Evolutionary conservation across 1,140 invertebrate genomes (phyloP).

Genomic region (Pseudobourletiella spinata): DNA sequence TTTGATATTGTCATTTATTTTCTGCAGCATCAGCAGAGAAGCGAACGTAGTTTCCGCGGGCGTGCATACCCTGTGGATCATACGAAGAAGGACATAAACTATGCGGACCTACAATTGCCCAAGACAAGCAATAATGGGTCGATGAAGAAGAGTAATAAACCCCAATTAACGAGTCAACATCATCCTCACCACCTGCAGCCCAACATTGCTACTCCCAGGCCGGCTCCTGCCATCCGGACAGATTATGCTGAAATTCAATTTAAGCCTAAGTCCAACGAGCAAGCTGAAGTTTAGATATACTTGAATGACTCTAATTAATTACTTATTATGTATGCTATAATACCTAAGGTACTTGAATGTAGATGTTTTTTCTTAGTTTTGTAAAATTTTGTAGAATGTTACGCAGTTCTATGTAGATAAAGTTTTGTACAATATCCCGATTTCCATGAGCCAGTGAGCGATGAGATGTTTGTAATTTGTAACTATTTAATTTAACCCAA

Average conservation of each 20-base stretch:
- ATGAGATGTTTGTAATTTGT: too few species aligned
- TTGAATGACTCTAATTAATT: too few species aligned
- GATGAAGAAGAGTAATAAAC: constrained; percentile 35
- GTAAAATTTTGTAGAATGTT: too few species aligned
- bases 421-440: too few species aligned
- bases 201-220: not conserved
- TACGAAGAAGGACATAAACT: constrained; percentile 34
- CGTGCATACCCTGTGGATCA: constrained; percentile 20
- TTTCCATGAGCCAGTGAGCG: too few species aligned
- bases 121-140: constrained; percentile 35
- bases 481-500: too few species aligned
- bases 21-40: constrained; percentile 17
- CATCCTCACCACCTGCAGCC: constrained; percentile 17
- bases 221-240: constrained; percentile 21
- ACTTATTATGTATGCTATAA: too few species aligned
- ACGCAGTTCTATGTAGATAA: too few species aligned
- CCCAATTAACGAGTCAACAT: constrained; percentile 15
- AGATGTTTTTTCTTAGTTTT: too few species aligned
- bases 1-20: constrained; percentile 2
- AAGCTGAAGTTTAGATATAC: constrained; percentile 30
- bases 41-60: constrained; percentile 31
- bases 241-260: constrained; percentile 34
- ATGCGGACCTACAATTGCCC: constrained; percentile 34
- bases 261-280: constrained; percentile 33
- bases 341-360: too few species aligned